These are phyloP conservation scores for Sphenopsis melanotis DNA, from an alignment of 2,797 vertebrate species.

Conservation along the genomic window DNA sequence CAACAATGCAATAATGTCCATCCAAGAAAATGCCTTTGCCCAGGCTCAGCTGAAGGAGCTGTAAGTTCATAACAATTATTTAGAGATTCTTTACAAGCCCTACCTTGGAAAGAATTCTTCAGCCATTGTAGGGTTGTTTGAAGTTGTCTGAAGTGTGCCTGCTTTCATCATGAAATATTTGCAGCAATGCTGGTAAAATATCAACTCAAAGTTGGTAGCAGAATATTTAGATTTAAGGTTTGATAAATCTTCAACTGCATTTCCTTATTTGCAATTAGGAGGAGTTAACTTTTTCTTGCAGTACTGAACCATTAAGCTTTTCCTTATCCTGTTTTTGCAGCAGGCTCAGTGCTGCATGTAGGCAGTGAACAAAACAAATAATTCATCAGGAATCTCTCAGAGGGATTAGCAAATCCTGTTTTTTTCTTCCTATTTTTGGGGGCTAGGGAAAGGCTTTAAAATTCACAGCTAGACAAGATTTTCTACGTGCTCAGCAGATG, in stretches of 20 bases:
- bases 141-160: not conserved
- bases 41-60: slow-evolving; percentile 85
- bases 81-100: not conserved
- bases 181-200: not conserved
- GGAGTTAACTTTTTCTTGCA: not conserved
- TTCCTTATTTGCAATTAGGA: not conserved
- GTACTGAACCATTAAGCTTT: not conserved
- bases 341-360: not conserved
- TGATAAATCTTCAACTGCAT: not conserved
- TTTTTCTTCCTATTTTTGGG: not conserved
- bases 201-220: accelerated
- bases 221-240: not conserved
- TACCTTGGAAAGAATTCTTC: not conserved
- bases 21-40: slow-evolving; percentile 88
- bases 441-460: not conserved
- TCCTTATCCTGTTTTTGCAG: not conserved
- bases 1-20: slow-evolving; percentile 91
- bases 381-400: not conserved
- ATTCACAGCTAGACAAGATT: not conserved
- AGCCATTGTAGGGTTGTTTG: not conserved
- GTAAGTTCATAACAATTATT: slow-evolving; percentile 78
- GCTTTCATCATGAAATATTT: not conserved
- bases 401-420: not conserved
- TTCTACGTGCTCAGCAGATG: not conserved
- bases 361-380: not conserved